Conservation (phyloP, 2,888 invertebrate species). For the Polyommatus iphigenia region DNA sequence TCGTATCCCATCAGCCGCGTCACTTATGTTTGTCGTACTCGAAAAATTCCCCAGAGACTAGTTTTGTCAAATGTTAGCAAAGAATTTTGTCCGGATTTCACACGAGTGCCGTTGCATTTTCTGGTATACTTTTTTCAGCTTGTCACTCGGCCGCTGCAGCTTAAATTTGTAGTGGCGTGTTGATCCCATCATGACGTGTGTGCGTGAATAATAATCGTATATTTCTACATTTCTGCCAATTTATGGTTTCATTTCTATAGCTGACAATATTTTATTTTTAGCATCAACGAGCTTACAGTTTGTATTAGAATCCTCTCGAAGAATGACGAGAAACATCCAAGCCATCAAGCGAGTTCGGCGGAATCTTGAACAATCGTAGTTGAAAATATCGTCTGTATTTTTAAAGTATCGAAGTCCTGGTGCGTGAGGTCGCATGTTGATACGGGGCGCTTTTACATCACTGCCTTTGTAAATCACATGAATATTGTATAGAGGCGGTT, state of each 20-base stretch:
- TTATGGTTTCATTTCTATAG: background rate
- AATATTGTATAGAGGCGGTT: conserved; percentile 17
- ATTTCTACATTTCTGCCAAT: background rate
- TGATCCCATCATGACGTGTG: conserved; percentile 29
- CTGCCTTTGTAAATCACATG: conserved; percentile 22
- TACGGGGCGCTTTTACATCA: conserved; percentile 8
- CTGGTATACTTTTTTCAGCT: conserved; percentile 28
- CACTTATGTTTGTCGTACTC: conserved; percentile 29
- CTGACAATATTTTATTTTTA: background rate
- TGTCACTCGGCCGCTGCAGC: conserved; percentile 28
- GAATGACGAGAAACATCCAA: background rate
- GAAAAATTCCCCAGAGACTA: conserved; percentile 27
- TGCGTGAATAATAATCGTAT: background rate
- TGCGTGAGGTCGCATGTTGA: conserved; percentile 17
- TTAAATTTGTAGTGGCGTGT: conserved; percentile 27
- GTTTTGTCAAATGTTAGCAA: conserved; percentile 31
- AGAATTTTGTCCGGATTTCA: conserved; percentile 32
- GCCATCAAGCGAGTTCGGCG: background rate
- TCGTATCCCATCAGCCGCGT: conserved; percentile 26
- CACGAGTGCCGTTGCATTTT: conserved; percentile 20
- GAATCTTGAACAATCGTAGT: background rate
- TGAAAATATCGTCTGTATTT: conserved; percentile 8
- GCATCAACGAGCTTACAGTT: background rate
- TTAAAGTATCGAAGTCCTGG: background rate
- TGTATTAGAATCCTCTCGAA: background rate